Conservation (phyloP, 2,797 vertebrate species). For the Aeoliscus strigatus region DNA sequence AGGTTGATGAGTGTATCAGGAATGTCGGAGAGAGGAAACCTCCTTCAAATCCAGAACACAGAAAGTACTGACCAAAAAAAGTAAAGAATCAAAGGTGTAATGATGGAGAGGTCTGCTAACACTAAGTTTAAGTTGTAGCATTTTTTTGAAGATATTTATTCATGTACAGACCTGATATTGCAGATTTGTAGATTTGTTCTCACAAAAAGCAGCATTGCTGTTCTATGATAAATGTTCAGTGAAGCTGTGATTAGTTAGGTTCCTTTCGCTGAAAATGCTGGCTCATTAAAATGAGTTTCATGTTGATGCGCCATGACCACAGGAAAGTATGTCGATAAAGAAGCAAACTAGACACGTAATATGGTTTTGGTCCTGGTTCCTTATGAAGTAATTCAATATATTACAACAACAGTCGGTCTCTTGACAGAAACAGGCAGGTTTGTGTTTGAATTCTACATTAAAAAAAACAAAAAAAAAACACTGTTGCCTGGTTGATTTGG, state of each 20-base stretch:
- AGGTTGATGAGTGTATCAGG: not conserved
- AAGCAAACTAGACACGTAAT: constrained; percentile 15
- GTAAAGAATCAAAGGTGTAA: constrained; percentile 8
- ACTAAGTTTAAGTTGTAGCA: constrained; percentile 50
- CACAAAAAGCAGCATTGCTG: not conserved
- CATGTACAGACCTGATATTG: constrained; percentile 14
- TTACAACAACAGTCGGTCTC: constrained; percentile 22
- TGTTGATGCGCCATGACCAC: constrained; percentile 23
- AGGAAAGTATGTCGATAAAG: constrained; percentile 43
- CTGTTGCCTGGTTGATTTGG: not conserved
- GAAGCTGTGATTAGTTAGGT: constrained; percentile 22
- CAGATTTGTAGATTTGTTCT: constrained; percentile 30
- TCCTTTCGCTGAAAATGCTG: constrained; percentile 7
- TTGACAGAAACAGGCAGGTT: too few relatives aligned
- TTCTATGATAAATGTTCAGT: constrained; percentile 15
- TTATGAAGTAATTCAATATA: constrained; percentile 23
- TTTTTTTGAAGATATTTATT: constrained; percentile 59
- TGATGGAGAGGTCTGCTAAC: constrained; percentile 30
- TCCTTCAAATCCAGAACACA: too few relatives aligned
- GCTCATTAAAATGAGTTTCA: constrained; percentile 3
- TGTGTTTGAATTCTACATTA: too few relatives aligned
- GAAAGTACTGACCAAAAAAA: too few relatives aligned
- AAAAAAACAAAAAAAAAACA: too few relatives aligned
- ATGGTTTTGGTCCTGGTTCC: constrained; percentile 5
- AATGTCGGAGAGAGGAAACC: too few relatives aligned